Conservation (phyloP, 2,113 vertebrate species). For the Connochaetes taurinus region DNA sequence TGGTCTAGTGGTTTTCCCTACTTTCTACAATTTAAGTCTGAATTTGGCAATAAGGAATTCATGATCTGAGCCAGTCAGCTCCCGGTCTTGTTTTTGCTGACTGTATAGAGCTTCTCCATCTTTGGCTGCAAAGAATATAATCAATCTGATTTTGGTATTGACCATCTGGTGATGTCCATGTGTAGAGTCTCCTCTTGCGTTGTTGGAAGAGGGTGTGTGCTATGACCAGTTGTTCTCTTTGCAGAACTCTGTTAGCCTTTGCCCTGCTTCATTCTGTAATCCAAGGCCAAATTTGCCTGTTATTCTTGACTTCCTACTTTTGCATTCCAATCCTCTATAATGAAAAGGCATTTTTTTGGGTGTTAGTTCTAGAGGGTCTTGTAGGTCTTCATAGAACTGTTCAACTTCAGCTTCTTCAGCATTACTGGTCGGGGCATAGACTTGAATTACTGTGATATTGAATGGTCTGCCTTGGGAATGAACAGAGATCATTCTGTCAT, state of each 20-base stretch:
- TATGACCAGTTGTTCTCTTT: not conserved
- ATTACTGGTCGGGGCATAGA: rapidly evolving
- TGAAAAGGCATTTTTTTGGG: not conserved
- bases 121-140: not conserved
- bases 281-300: not conserved
- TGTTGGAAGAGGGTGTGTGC: not conserved
- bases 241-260: not conserved
- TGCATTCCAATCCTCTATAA: not conserved
- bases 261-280: not conserved
- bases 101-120: not conserved
- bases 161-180: not conserved
- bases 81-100: not conserved
- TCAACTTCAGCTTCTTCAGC: not conserved
- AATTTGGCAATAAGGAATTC: not conserved
- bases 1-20: not conserved
- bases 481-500: not conserved
- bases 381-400: not conserved
- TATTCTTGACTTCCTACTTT: not conserved
- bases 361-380: not conserved
- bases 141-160: not conserved
- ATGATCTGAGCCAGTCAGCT: not conserved
- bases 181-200: not conserved
- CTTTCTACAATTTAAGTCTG: not conserved
- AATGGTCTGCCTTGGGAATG: not conserved
- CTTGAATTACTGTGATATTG: not conserved